These are phyloP conservation scores for Periophthalmodon schlosseri DNA, from an alignment of 2,113 vertebrate genomes.

Conservation along the genomic window DNA sequence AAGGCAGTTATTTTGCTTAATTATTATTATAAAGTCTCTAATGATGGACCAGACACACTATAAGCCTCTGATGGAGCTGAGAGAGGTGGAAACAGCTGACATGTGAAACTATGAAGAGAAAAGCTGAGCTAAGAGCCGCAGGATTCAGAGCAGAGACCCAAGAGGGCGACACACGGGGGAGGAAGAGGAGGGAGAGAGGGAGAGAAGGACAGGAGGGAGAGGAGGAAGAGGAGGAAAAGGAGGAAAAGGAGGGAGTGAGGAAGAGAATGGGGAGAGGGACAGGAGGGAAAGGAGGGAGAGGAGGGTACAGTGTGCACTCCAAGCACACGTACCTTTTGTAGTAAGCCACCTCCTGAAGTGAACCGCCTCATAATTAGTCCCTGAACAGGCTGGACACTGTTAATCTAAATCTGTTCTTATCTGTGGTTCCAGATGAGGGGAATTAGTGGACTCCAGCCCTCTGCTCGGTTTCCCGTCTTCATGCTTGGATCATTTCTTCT, in stretches of 20 bases:
- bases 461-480: slow-evolving; percentile 53
- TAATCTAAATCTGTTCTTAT: slow-evolving; percentile 74
- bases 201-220: slow-evolving; percentile 6
- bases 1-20: no score
- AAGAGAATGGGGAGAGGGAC: neutral
- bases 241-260: neutral
- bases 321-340: slow-evolving; percentile 24
- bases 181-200: neutral
- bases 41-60: slow-evolving; percentile 28
- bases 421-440: slow-evolving; percentile 61
- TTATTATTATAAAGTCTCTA: neutral
- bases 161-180: slow-evolving; percentile 13
- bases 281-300: neutral
- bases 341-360: slow-evolving; percentile 45
- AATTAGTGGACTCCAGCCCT: slow-evolving; percentile 61
- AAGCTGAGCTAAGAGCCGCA: slow-evolving; percentile 29
- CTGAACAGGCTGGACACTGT: slow-evolving; percentile 60
- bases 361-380: slow-evolving; percentile 58
- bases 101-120: slow-evolving; percentile 37
- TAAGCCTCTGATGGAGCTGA: slow-evolving; percentile 15
- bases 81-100: slow-evolving; percentile 43
- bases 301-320: slow-evolving; percentile 4
- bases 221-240: neutral
- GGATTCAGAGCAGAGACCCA: slow-evolving; percentile 21
- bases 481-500: slow-evolving; percentile 58